These are phyloP conservation scores for Potorous gilbertii DNA, from an alignment of 2,797 vertebrate genomes.

Conservation along the genomic window DNA sequence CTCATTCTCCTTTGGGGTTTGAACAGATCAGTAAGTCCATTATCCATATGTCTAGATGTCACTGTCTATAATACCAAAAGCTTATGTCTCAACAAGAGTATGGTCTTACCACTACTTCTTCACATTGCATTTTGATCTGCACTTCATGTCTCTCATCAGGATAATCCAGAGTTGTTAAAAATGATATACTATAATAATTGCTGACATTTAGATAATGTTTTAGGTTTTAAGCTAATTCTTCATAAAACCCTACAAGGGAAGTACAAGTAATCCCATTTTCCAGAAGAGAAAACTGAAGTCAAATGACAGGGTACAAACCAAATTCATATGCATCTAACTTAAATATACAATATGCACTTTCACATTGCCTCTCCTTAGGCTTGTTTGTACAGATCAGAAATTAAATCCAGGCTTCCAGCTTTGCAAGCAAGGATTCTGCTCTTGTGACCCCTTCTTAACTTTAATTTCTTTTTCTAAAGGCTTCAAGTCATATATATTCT, in stretches of 20 bases:
- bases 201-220: not conserved
- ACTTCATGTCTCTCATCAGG: conserved; percentile 38
- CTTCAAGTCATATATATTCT: conserved; percentile 29
- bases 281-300: not conserved
- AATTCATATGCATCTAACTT: not conserved
- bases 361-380: not conserved
- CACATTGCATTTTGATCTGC: not conserved
- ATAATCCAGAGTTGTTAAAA: conserved; percentile 38
- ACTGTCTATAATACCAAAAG: not conserved
- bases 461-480: conserved; percentile 14
- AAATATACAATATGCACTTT: not conserved
- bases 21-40: not conserved
- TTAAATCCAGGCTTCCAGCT: not conserved
- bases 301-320: not conserved
- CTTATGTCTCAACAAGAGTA: not conserved
- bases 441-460: not conserved
- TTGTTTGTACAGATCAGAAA: not conserved
- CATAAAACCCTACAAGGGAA: not conserved
- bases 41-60: not conserved
- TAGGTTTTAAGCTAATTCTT: not conserved
- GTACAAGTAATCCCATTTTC: not conserved
- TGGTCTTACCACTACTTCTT: not conserved
- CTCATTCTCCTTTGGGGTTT: not conserved
- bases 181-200: not conserved
- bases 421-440: not conserved